A percentile compares a stretch with the other conserved stretches of the same genome.
Conservation (phyloP, 2,888 invertebrate genomes). For the Watsonalla cultraria region DNA sequence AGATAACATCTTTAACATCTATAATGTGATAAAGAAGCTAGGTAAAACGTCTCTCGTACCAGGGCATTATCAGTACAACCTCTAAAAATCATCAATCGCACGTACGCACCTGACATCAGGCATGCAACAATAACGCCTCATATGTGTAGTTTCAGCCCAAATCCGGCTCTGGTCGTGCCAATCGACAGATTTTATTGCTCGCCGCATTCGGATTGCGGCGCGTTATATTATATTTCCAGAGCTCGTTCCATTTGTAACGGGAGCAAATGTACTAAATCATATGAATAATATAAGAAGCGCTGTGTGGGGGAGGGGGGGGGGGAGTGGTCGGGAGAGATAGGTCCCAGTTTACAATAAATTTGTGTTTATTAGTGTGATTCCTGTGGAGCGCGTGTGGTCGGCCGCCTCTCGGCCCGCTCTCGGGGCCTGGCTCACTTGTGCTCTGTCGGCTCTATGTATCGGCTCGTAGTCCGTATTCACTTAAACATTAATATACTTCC, state of each 20-base stretch:
- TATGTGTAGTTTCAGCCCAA: too few species aligned
- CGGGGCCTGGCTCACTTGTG: neutral
- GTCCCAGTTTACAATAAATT: conserved; percentile 3
- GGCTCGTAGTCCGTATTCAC: neutral
- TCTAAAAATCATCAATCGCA: too few species aligned
- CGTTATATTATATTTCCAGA: conserved; percentile 9
- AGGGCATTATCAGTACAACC: too few species aligned
- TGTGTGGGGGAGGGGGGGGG: neutral
- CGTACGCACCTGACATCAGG: too few species aligned
- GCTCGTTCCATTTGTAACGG: conserved; percentile 11
- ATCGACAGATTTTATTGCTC: conserved; percentile 1
- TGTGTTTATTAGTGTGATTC: conserved; percentile 3
- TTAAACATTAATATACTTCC: too few species aligned
- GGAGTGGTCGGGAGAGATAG: neutral
- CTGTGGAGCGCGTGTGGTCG: neutral
- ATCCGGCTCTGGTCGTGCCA: too few species aligned
- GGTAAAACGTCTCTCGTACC: too few species aligned
- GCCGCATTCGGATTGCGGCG: conserved; percentile 14
- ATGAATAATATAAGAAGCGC: conserved; percentile 19
- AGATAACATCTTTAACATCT: too few species aligned
- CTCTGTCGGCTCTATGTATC: neutral
- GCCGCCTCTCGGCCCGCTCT: neutral
- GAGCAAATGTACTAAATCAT: conserved; percentile 20
- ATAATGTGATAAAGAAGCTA: too few species aligned
- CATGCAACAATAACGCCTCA: too few species aligned